A percentile compares a stretch with the other conserved stretches of the same genome.
Conservation (phyloP, 2,888 invertebrate genomes). For the Volucella bombylans region DNA sequence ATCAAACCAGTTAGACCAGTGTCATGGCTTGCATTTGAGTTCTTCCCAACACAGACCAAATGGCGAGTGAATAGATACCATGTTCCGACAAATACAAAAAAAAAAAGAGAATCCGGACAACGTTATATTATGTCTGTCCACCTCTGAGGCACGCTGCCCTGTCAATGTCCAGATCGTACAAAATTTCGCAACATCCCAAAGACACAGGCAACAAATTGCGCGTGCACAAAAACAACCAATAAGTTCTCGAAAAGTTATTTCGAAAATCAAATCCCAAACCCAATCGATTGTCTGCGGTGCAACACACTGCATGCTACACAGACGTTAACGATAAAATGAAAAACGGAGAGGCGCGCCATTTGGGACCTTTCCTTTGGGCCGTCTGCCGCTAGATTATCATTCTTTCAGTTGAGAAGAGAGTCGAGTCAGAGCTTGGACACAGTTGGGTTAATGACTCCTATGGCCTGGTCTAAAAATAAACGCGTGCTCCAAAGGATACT, state of each 20-base stretch:
- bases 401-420: constrained; percentile 35
- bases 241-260: constrained; percentile 54
- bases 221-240: constrained; percentile 7
- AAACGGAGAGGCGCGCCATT: neutral
- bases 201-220: constrained; percentile 67
- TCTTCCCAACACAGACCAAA: constrained; percentile 44
- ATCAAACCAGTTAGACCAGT: constrained; percentile 62
- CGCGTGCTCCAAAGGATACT: constrained; percentile 63
- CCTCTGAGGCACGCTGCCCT: constrained; percentile 29
- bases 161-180: constrained; percentile 47
- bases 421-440: constrained; percentile 63
- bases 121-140: constrained; percentile 24
- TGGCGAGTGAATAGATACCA: constrained; percentile 42
- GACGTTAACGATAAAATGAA: constrained; percentile 25
- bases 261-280: constrained; percentile 58
- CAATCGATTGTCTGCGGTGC: constrained; percentile 68
- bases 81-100: constrained; percentile 4
- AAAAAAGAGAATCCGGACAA: constrained; percentile 34
- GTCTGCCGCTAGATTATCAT: constrained; percentile 23
- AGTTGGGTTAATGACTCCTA: constrained; percentile 64
- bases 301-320: constrained; percentile 8
- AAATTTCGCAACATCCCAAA: constrained; percentile 38
- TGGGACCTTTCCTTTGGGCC: constrained; percentile 17
- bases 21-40: constrained; percentile 9
- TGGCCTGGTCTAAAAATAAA: constrained; percentile 68